A percentile compares a stretch with the other conserved stretches of the same genome.
Conservation (phyloP, 2,797 vertebrate species). For the Onychomys leucogaster region DNA sequence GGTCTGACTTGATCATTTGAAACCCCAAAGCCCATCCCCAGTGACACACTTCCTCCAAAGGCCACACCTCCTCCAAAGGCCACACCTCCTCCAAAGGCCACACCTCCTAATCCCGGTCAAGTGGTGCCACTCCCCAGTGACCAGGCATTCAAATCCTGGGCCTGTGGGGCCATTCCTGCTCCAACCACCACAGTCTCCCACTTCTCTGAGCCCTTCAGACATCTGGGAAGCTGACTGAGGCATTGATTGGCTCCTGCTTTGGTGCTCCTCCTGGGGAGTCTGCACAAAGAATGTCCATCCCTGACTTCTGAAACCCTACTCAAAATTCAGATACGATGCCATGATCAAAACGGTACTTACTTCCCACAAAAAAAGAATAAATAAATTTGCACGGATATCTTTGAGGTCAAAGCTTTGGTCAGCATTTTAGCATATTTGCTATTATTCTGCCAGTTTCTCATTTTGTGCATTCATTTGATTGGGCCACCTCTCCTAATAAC, state of each 20-base stretch:
- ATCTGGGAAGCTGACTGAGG: not conserved
- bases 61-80: not conserved
- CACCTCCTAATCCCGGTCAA: not conserved
- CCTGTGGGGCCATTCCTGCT: not conserved
- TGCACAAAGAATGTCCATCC: not conserved
- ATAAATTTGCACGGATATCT: not conserved
- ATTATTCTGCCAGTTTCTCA: slow-evolving; percentile 19
- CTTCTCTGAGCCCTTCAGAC: not conserved
- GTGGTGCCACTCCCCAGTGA: not conserved
- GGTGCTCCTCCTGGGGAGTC: not conserved
- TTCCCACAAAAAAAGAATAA: not conserved
- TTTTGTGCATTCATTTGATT: not conserved
- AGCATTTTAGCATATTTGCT: not conserved
- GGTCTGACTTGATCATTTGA: not conserved
- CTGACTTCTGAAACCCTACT: not conserved
- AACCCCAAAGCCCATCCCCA: too few species aligned
- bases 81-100: not conserved
- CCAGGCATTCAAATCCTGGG: not conserved
- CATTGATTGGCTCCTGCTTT: not conserved
- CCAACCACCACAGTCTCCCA: not conserved
- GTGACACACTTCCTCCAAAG: not conserved
- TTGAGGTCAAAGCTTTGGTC: not conserved
- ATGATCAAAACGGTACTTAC: not conserved
- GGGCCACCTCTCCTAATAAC: not conserved
- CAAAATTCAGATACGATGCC: slow-evolving; percentile 37